Base-by-base conservation (phyloP, 1,140 invertebrate genomes). In the Lordiphosa mommai region DNA sequence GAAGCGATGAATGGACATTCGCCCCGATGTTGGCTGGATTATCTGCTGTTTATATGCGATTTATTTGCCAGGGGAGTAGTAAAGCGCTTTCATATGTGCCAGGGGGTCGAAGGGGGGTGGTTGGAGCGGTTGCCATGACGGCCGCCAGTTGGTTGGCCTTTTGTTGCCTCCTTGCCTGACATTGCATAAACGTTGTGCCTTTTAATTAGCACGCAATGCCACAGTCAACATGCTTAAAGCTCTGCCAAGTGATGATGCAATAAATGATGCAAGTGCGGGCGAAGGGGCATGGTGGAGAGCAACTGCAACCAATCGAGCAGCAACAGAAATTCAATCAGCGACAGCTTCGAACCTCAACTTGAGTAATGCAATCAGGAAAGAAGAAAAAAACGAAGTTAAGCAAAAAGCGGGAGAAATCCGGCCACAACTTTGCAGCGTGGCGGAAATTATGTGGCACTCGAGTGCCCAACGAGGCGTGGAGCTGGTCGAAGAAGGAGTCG, bases 21-120 rank as follows among this genome's bases (percentile, higher is more conserved):
- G 71, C 66, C 51, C 63, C 71, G 65, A 73, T 82, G 61, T 76
- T 76, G 48, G 41, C 61, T 37, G 76, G 76, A 82, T 82, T 82
- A 82, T 82, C 76, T 84, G 69, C 76, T 84, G 76, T 82, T 82
- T 82, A 82, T 82, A 84, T 84, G 76, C 57, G 77, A 82, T 82
- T 82, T 84, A 76, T 82, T 76, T 61, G 41, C 46, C 51, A 32
- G 29, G 37, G 12, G 16, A 33, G 17, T 32, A 14, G 13, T 41
- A 16, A 6, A 23, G 34, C 6, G 30, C 10, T 16, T 20, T 9
- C 27, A 20, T 33, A 10, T 13, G 29, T 4, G 20, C 14, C 29
- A 41, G 38, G 1, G 27, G 53, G 34, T n/a, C n/a, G n/a, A n/a
- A n/a, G n/a, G n/a, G n/a, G n/a, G n/a, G n/a, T n/a, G n/a, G n/a